A percentile compares a stretch with the other conserved stretches of the same genome.
Conservation (phyloP, 2,113 vertebrate species). For the Sceloporus undulatus region DNA sequence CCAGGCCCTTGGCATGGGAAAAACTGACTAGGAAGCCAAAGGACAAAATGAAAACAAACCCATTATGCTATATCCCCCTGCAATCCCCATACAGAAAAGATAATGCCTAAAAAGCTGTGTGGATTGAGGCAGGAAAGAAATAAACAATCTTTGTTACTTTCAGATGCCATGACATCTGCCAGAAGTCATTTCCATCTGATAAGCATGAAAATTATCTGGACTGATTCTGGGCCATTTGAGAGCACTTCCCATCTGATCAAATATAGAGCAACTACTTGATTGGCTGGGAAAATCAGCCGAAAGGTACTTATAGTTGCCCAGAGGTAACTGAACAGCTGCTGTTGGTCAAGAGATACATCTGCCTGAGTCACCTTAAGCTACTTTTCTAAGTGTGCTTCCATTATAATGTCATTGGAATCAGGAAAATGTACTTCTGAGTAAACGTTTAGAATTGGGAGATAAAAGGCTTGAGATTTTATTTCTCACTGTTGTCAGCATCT, state of each 20-base stretch:
- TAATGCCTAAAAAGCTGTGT: background rate
- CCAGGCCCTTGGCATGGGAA: background rate
- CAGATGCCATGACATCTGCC: background rate
- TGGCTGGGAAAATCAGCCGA: background rate
- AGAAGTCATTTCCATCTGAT: constrained; percentile 1
- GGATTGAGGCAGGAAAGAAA: background rate
- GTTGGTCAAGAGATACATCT: background rate
- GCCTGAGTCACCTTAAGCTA: background rate
- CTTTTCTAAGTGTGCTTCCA: background rate
- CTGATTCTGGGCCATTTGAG: background rate
- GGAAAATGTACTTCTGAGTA: background rate
- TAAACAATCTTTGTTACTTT: background rate
- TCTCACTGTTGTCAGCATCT: background rate
- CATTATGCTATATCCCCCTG: background rate
- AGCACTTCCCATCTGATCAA: background rate
- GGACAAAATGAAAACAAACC: background rate
- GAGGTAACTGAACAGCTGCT: constrained; percentile 2
- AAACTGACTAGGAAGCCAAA: background rate
- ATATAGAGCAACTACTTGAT: background rate
- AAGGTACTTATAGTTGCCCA: background rate
- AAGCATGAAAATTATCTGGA: constrained; percentile 17
- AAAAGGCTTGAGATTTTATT: background rate
- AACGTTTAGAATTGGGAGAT: background rate
- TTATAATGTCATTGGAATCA: background rate
- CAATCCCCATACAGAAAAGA: background rate